Evolutionary conservation across 2,888 invertebrate species (phyloP), one percentile per base, ranked within the genome.

Genomic region (Acholoe squamosa): DNA sequence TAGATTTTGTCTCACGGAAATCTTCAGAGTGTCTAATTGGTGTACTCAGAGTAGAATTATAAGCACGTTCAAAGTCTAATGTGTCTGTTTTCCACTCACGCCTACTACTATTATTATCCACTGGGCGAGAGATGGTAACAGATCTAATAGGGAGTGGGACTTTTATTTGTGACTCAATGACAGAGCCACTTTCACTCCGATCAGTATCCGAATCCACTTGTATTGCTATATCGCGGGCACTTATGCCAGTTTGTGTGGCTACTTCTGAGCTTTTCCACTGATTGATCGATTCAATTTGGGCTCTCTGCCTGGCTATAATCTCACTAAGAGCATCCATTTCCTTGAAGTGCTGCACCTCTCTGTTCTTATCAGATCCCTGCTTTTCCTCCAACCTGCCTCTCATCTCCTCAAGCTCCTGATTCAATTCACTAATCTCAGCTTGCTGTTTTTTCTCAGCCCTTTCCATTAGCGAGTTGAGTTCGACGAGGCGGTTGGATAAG

Each of bases 251-350:
- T 34, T 80, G 80, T 7, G 80, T 80, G 34, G 22, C 80, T 43
- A 43, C 80, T 43, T 80, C 80, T 14, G 22, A 22, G 16, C 43
- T 80, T 1, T 14, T 80, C 80, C 80, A 43, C 7, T 80, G 80
- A 34, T 54, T 86, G 28, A 52, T 28, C 14, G 52, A 52, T 16
- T 86, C 54, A 12, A 86, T 25, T 28, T 76, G 33, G 22, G 25
- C 54, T 34, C 80, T 80, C n/a, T 91, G 89, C 33, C 76, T 34
- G n/a, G 89, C 43, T 25, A 91, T 77, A 14, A 76, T 91, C 31
- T 89, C 77, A 28, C n/a, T 54, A 0, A 91, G 80, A 12, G 56
- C 80, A n/a, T 89, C 80, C 16, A 91, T 80, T 61, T 91, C 91
- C 80, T 61, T 76, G 7, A 67, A 19, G 31, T 89, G 89, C 16